A percentile compares a stretch with the other conserved stretches of the same genome.
Conservation (phyloP, 2,888 invertebrate species). For the Epistrophe eligans region DNA sequence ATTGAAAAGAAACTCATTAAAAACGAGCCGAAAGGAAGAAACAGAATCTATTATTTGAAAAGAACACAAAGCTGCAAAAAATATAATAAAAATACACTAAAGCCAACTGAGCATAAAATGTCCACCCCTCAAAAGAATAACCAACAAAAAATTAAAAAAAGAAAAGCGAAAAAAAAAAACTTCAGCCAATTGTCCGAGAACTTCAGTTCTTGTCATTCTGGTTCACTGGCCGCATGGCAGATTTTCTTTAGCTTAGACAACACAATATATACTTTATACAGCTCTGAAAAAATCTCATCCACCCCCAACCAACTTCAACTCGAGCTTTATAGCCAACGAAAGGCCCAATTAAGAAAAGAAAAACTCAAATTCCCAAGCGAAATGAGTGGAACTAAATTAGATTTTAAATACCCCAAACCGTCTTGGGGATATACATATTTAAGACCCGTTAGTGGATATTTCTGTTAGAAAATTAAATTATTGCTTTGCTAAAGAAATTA, state of each 20-base stretch:
- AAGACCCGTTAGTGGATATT: constrained; percentile 62
- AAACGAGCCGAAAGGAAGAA: constrained; percentile 57
- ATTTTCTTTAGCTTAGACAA: constrained; percentile 67
- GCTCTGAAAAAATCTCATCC: neutral
- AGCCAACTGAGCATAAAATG: constrained; percentile 72
- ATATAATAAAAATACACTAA: constrained; percentile 50
- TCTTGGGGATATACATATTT: constrained; percentile 70
- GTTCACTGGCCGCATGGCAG: constrained; percentile 71
- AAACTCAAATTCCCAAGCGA: constrained; percentile 64
- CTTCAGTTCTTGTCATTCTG: constrained; percentile 74
- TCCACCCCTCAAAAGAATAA: constrained; percentile 51
- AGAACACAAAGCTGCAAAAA: constrained; percentile 32
- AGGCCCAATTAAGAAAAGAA: constrained; percentile 72
- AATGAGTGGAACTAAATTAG: constrained; percentile 71
- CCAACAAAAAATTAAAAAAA: constrained; percentile 37
- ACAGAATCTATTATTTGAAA: constrained; percentile 65
- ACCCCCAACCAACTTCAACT: constrained; percentile 1
- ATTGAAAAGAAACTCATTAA: constrained; percentile 73
- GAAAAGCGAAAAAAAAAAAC: constrained; percentile 66
- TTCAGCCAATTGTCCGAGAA: constrained; percentile 75
- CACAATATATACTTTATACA: neutral
- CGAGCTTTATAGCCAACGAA: constrained; percentile 31
- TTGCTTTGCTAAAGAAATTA: constrained; percentile 55
- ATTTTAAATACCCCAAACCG: constrained; percentile 73
- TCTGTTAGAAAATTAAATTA: constrained; percentile 62